Evolutionary conservation across 1,140 invertebrate species (phyloP), one percentile per base, ranked within the genome.

Genomic region (Branchinecta lindahli): DNA sequence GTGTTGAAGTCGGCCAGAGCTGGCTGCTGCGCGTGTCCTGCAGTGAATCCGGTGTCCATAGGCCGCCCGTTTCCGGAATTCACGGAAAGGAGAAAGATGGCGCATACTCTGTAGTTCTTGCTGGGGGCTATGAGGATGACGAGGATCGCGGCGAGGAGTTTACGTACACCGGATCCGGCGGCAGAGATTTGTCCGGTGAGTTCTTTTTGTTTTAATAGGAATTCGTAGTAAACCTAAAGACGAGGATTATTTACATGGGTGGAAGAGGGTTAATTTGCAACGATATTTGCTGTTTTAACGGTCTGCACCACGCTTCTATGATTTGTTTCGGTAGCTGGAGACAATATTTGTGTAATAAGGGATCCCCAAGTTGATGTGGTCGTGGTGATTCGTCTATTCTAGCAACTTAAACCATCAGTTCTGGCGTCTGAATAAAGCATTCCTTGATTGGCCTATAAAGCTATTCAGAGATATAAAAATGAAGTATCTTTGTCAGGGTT

Each of bases 91-190:
- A 88, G 75, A 84, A 84, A 10, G 85, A 88, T 66, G 90, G 89
- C 33, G 90, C 90, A 0, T 92, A 86, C 77, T 92, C 90, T 70
- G 86, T 93, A 71, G 90, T 92, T 5, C 79, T 94, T 15, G 88
- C 89, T 67, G 90, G 91, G 47, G 90, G 90, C 0, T 93, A 93
- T 75, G 90, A 92, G 79, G 91, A 92, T 78, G 91, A 94, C 77
- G 81, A 86, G 21, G 91, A 94, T 77, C 82, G 88, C 73, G 92
- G 92, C 0, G 84, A 89, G 45, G 85, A 89, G 75, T 92, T 94
- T 76, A 83, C 85, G 0, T 93, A 92, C 75, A 92, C 90, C 5
- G 91, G 89, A 45, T 88, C 88, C 75, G 90, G 90, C 15, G 90
- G 90, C 0, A 78, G 89, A 68, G 88, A 92, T 77, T 80, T 91